A percentile compares a stretch with the other conserved stretches of the same genome.
These are phyloP conservation scores for Epizoanthus ramosus DNA, from an alignment of 92 coral and sea anemone species.

Conservation along the genomic window DNA sequence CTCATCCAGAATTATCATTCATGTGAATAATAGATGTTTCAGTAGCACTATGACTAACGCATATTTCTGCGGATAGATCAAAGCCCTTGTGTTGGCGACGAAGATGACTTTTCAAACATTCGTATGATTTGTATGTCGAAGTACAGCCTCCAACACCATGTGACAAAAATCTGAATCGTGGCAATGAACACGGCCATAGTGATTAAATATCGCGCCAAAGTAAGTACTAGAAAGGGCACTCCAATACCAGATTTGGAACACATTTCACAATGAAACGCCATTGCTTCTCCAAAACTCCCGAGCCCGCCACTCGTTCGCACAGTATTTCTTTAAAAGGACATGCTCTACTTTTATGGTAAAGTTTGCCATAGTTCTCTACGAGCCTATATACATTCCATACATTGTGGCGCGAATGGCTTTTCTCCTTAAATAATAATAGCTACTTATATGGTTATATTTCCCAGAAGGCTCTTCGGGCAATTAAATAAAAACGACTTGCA, in stretches of 20 bases:
- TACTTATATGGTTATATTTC: slow-evolving; percentile 8
- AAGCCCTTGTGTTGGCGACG: slow-evolving; percentile 55
- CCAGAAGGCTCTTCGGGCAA: not conserved
- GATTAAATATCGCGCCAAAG: slow-evolving; percentile 50
- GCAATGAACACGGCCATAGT: slow-evolving; percentile 53
- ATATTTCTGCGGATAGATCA: slow-evolving; percentile 10
- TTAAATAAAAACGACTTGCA: too few species aligned
- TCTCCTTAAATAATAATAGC: not conserved
- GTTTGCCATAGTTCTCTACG: not conserved
- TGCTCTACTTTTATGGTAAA: not conserved
- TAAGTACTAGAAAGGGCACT: slow-evolving; percentile 40
- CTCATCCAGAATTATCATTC: not conserved
- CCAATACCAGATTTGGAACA: slow-evolving; percentile 17
- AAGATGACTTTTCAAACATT: slow-evolving; percentile 51
- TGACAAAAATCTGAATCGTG: slow-evolving; percentile 60
- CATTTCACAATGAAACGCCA: slow-evolving; percentile 46
- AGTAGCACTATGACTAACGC: too few species aligned
- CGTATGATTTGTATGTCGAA: slow-evolving; percentile 31
- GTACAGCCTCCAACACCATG: slow-evolving; percentile 40
- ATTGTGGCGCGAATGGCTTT: not conserved
- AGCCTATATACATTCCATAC: not conserved
- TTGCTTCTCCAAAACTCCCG: not conserved
- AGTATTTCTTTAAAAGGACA: slow-evolving; percentile 15
- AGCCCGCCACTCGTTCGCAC: not conserved
- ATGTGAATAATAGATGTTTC: not conserved